Evolutionary conservation across 2,797 vertebrate genomes (phyloP).

Genomic region (Sciaenops ocellatus): DNA sequence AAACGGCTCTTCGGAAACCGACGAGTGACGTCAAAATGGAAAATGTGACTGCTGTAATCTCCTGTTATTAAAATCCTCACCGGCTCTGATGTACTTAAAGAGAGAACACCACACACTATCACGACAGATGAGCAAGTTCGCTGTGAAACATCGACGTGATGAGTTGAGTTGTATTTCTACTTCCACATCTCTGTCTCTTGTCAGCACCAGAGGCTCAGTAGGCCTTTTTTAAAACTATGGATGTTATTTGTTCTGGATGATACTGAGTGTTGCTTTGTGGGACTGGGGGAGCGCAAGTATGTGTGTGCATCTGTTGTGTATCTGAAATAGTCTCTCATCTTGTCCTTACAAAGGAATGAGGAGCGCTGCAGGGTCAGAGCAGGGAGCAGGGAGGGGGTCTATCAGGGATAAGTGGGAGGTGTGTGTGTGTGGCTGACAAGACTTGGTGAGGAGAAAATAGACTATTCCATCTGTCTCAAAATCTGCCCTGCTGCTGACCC

Average conservation of each 20-base stretch:
- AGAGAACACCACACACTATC: slow-evolving; percentile 1
- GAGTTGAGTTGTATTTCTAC: not conserved
- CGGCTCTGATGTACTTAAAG: slow-evolving; percentile 13
- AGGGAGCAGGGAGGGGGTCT: slow-evolving; percentile 50
- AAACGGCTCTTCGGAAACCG: no score
- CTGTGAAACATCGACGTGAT: not conserved
- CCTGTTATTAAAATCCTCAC: slow-evolving; percentile 9
- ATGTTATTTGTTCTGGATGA: slow-evolving; percentile 31
- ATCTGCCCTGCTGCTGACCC: slow-evolving; percentile 68
- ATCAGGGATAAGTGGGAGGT: slow-evolving; percentile 51
- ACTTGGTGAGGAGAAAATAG: slow-evolving; percentile 85
- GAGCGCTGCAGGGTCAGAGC: slow-evolving; percentile 67
- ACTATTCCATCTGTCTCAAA: slow-evolving; percentile 83
- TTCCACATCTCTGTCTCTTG: not conserved
- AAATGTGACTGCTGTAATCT: slow-evolving; percentile 48
- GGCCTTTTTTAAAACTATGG: not conserved
- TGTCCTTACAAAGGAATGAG: slow-evolving; percentile 85
- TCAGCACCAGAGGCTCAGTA: not conserved
- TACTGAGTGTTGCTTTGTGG: slow-evolving; percentile 18
- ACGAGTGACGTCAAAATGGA: not conserved
- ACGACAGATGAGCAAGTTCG: slow-evolving; percentile 4
- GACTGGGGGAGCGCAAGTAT: slow-evolving; percentile 65
- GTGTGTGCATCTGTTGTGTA: slow-evolving; percentile 82
- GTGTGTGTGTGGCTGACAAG: slow-evolving; percentile 61
- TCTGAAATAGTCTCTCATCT: slow-evolving; percentile 84